phyloP scores from a whole-genome alignment of 1,140 invertebrate genomes.

The Agrilus planipennis region DNA sequence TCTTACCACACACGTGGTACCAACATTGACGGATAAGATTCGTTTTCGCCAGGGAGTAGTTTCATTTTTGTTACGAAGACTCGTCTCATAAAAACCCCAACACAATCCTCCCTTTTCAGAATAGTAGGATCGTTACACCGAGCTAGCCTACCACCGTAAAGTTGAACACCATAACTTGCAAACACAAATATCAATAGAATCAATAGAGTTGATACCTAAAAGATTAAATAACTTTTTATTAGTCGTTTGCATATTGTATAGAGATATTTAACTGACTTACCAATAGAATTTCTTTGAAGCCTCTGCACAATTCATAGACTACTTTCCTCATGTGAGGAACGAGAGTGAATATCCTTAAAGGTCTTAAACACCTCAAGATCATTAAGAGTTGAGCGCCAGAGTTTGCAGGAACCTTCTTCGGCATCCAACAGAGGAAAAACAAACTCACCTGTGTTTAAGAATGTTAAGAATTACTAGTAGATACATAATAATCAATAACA shows the following conservation, averaged over 20 bases:
- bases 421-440: slow-evolving; percentile 95
- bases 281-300: slow-evolving; percentile 98
- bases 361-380: slow-evolving; percentile 92
- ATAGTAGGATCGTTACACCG: slow-evolving; percentile 95
- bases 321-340: slow-evolving; percentile 99
- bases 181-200: slow-evolving; percentile 99
- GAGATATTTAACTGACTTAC: slow-evolving; percentile 39
- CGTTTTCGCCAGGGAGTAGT: slow-evolving; percentile 62
- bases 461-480: no score
- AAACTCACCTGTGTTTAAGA: slow-evolving; percentile 66
- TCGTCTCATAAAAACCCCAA: slow-evolving; percentile 87
- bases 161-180: slow-evolving; percentile 95
- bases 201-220: slow-evolving; percentile 88
- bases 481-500: no score
- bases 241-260: not conserved
- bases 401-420: slow-evolving; percentile 77
- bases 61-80: slow-evolving; percentile 99
- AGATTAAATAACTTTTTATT: slow-evolving; percentile 6
- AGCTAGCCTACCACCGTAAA: slow-evolving; percentile 91
- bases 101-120: slow-evolving; percentile 70
- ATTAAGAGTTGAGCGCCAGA: slow-evolving; percentile 89
- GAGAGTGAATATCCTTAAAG: slow-evolving; percentile 91
- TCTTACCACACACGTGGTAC: slow-evolving; percentile 95
- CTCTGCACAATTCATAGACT: slow-evolving; percentile 93
- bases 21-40: slow-evolving; percentile 86